phyloP scores from a whole-genome alignment of 1,140 invertebrate species.

The Drosophila athabasca region DNA sequence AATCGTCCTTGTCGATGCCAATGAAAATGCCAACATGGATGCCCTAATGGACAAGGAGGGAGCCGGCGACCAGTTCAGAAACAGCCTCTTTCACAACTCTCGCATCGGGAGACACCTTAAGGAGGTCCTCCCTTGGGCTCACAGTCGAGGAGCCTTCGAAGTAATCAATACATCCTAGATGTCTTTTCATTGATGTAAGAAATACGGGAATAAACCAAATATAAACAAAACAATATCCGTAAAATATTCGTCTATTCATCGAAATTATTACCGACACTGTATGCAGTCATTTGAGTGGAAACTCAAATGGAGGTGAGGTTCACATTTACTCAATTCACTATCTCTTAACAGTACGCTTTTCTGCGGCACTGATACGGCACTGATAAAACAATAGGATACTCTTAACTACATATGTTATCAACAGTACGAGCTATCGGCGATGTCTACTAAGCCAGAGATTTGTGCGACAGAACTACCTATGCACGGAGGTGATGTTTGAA shows the following conservation, averaged over 20 bases:
- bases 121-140: constrained; percentile 65
- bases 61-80: constrained; percentile 49
- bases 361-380: neutral
- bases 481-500: constrained; percentile 6
- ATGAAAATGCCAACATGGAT: constrained; percentile 63
- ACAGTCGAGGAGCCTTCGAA: constrained; percentile 63
- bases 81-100: constrained; percentile 42
- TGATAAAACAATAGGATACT: constrained; percentile 46
- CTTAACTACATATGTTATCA: constrained; percentile 13
- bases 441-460: constrained; percentile 3
- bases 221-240: constrained; percentile 1
- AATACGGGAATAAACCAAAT: constrained; percentile 2
- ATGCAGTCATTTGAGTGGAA: too few relatives aligned
- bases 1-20: constrained; percentile 49
- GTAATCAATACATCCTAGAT: constrained; percentile 1
- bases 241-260: too few relatives aligned
- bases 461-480: constrained; percentile 14
- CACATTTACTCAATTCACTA: too few relatives aligned
- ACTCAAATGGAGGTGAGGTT: too few relatives aligned
- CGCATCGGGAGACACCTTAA: constrained; percentile 44
- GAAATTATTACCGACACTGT: too few relatives aligned
- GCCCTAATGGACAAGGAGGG: constrained; percentile 44
- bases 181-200: constrained; percentile 5
- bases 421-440: constrained; percentile 1
- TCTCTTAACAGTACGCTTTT: too few relatives aligned